phyloP scores from a whole-genome alignment of 2,888 invertebrate species.

The Timema podura region DNA sequence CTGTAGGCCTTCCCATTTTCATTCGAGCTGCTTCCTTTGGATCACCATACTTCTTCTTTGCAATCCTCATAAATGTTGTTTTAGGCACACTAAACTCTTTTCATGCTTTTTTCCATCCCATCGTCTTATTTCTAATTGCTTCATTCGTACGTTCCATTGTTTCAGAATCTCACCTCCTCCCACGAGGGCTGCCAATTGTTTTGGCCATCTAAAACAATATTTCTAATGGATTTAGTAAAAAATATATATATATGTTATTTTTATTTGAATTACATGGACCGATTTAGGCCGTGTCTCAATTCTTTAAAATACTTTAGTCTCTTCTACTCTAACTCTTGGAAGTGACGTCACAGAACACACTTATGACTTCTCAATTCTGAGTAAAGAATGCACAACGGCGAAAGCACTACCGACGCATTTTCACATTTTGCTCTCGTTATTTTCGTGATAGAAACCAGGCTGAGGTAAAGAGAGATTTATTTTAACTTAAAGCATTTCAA shows the following conservation, averaged over 20 bases:
- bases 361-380: no score
- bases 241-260: neutral
- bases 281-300: no score
- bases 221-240: neutral
- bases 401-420: no score
- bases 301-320: no score
- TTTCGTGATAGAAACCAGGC: no score
- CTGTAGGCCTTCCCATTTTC: constrained; percentile 14
- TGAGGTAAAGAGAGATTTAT: no score
- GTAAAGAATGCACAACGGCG: no score
- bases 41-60: constrained; percentile 15
- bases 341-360: no score
- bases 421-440: no score
- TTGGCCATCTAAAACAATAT: constrained; percentile 3
- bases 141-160: neutral
- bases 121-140: constrained; percentile 10
- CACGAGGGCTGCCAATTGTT: neutral
- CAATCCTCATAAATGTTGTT: constrained; percentile 16
- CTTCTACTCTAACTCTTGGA: no score
- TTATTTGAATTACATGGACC: no score
- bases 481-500: no score
- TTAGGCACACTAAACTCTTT: neutral
- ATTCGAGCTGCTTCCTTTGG: constrained; percentile 10
- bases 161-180: neutral
- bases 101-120: constrained; percentile 9